phyloP scores from a whole-genome alignment of 2,888 invertebrate genomes.

The Idaea straminata region DNA sequence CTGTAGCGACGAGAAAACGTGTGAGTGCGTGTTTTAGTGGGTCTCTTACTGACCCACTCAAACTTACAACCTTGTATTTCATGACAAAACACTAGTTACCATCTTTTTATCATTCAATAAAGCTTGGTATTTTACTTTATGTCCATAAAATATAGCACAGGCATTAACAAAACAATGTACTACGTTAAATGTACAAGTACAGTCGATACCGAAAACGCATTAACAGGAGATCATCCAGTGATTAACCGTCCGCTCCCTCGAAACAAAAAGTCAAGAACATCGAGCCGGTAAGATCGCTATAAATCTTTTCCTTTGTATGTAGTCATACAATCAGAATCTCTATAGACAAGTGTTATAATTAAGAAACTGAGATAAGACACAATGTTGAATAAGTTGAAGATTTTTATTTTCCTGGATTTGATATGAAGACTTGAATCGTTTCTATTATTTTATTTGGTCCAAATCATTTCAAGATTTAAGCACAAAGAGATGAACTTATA shows the following conservation, averaged over 20 bases:
- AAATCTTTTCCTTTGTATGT: constrained; percentile 65
- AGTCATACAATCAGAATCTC: constrained; percentile 62
- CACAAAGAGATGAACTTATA: too few relatives aligned
- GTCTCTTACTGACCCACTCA: too few relatives aligned
- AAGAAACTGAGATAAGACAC: constrained; percentile 49
- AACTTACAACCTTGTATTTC: too few relatives aligned
- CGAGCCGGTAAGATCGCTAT: constrained; percentile 69
- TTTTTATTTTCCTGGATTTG: not conserved
- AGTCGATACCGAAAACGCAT: constrained; percentile 62
- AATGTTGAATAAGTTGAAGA: constrained; percentile 32
- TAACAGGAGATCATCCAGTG: constrained; percentile 67
- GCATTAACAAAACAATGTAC: not conserved
- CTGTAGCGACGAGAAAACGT: too few relatives aligned
- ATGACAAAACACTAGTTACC: too few relatives aligned
- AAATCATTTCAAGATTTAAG: too few relatives aligned
- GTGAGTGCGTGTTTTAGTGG: too few relatives aligned
- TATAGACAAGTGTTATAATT: constrained; percentile 77
- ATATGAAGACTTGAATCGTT: not conserved
- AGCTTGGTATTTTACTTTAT: not conserved
- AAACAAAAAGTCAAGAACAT: constrained; percentile 68
- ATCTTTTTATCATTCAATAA: not conserved
- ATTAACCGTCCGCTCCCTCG: constrained; percentile 66
- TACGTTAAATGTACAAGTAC: constrained; percentile 20
- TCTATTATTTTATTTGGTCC: not conserved
- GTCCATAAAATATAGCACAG: not conserved